Evolutionary conservation across 2,888 invertebrate genomes (phyloP).

Genomic region (Tipula helvola): DNA sequence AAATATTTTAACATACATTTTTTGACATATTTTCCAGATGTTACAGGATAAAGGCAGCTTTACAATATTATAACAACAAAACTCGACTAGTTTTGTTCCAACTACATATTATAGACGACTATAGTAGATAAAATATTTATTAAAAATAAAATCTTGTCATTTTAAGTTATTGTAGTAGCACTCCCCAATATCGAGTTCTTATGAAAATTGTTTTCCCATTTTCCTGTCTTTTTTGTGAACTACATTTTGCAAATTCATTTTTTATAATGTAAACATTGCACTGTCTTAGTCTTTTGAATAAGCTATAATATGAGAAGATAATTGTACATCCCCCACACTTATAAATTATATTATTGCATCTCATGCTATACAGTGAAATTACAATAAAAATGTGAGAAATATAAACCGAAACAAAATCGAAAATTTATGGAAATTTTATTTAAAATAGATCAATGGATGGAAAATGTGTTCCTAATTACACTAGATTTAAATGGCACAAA

Average conservation of each 20-base stretch:
- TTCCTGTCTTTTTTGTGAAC: not conserved
- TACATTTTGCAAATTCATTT: not conserved
- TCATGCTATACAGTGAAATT: not conserved
- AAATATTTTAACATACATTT: not conserved
- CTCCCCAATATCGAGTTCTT: not conserved
- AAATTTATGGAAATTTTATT: not conserved
- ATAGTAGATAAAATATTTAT: not conserved
- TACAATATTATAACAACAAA: not conserved
- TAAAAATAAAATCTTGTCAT: not conserved
- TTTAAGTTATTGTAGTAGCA: not conserved
- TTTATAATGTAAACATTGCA: not conserved
- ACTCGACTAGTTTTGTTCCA: not conserved
- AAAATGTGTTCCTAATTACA: not conserved
- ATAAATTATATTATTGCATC: not conserved
- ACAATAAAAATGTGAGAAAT: not conserved
- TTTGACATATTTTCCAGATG: conserved; percentile 4
- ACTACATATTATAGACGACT: not conserved
- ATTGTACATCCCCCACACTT: not conserved
- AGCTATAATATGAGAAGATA: not conserved
- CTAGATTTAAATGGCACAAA: not conserved
- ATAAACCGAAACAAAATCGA: not conserved
- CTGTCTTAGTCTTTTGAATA: not conserved
- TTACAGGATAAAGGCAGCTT: not conserved
- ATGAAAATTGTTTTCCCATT: not conserved
- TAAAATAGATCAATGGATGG: not conserved